These are phyloP conservation scores for Pasiphila rectangulata DNA, from an alignment of 2,888 invertebrate genomes.

Conservation along the genomic window DNA sequence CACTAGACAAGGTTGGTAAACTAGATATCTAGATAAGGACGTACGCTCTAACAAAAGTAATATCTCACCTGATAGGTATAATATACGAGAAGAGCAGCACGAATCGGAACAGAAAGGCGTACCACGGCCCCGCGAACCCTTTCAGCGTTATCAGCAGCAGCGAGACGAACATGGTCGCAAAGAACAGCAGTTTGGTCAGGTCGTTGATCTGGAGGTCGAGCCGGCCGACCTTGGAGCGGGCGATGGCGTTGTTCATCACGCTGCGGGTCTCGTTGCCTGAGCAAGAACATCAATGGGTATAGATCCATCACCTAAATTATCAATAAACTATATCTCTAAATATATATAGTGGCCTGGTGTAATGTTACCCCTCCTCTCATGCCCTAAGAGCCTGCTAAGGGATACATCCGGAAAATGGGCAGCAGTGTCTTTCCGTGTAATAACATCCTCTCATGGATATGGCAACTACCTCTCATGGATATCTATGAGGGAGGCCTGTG, in stretches of 20 bases:
- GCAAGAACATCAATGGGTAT: constrained; percentile 3
- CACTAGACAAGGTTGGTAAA: no score
- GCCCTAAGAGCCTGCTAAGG: no score
- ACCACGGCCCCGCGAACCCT: constrained; percentile 98
- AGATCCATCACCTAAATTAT: no score
- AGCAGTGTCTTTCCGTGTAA: no score
- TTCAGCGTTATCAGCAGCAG: constrained; percentile 97
- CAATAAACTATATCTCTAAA: no score
- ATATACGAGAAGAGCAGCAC: constrained; percentile 99
- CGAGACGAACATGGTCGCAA: constrained; percentile 93
- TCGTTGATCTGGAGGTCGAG: constrained; percentile 98
- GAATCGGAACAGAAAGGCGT: constrained; percentile 97
- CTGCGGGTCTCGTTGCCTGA: constrained; percentile 95
- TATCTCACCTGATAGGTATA: constrained; percentile 96
- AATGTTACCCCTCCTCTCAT: no score
- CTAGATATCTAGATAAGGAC: no score
- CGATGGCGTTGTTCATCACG: constrained; percentile 99
- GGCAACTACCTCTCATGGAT: no score
- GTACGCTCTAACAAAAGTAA: no score
- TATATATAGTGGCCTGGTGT: neutral
- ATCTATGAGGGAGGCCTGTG: no score
- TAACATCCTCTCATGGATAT: no score
- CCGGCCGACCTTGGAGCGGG: constrained; percentile 97
- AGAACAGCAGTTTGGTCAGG: constrained; percentile 96
- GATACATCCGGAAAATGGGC: no score